Evolutionary conservation across 1,140 invertebrate species (phyloP).

Genomic region (Drosophila azteca): DNA sequence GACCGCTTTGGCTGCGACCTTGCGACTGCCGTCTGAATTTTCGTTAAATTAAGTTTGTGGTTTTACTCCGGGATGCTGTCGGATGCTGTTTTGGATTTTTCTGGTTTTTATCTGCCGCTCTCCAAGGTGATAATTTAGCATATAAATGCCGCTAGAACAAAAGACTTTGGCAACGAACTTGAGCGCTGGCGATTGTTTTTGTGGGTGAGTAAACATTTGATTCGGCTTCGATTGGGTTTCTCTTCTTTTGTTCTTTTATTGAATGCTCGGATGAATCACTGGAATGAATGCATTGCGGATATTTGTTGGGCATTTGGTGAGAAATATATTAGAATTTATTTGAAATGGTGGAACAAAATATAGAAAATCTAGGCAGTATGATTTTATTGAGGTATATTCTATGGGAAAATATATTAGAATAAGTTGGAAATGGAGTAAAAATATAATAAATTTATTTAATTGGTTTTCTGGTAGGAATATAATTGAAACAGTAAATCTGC

Average conservation of each 20-base stretch:
- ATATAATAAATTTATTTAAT: too few species aligned
- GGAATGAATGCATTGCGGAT: slow-evolving; percentile 4
- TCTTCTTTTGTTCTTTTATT: slow-evolving; percentile 2
- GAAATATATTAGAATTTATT: too few species aligned
- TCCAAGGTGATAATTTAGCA: slow-evolving; percentile 57
- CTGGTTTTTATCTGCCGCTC: slow-evolving; percentile 41
- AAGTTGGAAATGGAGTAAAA: too few species aligned
- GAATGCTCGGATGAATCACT: neutral
- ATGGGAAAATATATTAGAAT: too few species aligned
- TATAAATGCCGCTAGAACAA: slow-evolving; percentile 67
- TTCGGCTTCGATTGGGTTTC: neutral
- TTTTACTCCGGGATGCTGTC: slow-evolving; percentile 37
- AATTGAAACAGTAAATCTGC: too few species aligned
- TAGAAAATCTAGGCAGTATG: too few species aligned
- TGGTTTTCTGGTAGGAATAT: too few species aligned
- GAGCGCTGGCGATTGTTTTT: neutral
- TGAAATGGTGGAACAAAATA: too few species aligned
- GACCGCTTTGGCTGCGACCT: slow-evolving; percentile 54
- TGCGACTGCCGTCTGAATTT: slow-evolving; percentile 45
- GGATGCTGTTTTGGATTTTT: slow-evolving; percentile 42
- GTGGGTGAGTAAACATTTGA: slow-evolving; percentile 19
- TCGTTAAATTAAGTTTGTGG: slow-evolving; percentile 60
- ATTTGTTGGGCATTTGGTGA: neutral
- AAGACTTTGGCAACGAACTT: slow-evolving; percentile 74
- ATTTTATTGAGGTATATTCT: too few species aligned